Evolutionary conservation across 2,888 invertebrate genomes (phyloP).

Genomic region (Ophion ellenae): DNA sequence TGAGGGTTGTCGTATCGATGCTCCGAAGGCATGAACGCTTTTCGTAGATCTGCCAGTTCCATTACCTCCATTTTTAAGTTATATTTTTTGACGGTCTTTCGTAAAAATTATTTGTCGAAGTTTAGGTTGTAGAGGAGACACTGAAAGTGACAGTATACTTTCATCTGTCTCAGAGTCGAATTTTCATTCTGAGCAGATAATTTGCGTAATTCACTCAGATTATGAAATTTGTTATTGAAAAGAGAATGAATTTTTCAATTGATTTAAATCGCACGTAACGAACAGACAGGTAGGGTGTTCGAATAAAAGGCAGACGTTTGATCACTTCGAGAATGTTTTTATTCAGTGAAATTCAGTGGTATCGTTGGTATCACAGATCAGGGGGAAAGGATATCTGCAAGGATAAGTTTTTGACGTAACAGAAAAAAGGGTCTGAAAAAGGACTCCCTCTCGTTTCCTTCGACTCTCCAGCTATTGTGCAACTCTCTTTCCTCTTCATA

Average conservation of each 20-base stretch:
- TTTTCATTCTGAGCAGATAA: neutral
- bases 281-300: neutral
- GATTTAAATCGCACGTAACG: too few relatives aligned
- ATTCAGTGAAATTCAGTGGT: conserved; percentile 34
- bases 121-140: neutral
- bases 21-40: conserved; percentile 60
- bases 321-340: conserved; percentile 17
- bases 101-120: neutral
- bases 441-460: neutral
- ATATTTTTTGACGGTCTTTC: conserved; percentile 2
- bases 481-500: conserved; percentile 10
- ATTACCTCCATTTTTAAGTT: conserved; percentile 59
- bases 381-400: conserved; percentile 42
- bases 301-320: conserved; percentile 30
- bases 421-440: conserved; percentile 9
- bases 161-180: conserved; percentile 36
- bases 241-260: too few relatives aligned
- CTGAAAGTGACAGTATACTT: conserved; percentile 32
- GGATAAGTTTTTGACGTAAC: conserved; percentile 19
- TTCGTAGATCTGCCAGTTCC: conserved; percentile 61
- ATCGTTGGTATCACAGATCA: conserved; percentile 29
- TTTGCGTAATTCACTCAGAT: neutral
- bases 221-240: neutral
- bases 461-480: conserved; percentile 9
- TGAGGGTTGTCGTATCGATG: conserved; percentile 61